Conservation (phyloP, 2,113 vertebrate genomes). For the Notothenia rossii region DNA sequence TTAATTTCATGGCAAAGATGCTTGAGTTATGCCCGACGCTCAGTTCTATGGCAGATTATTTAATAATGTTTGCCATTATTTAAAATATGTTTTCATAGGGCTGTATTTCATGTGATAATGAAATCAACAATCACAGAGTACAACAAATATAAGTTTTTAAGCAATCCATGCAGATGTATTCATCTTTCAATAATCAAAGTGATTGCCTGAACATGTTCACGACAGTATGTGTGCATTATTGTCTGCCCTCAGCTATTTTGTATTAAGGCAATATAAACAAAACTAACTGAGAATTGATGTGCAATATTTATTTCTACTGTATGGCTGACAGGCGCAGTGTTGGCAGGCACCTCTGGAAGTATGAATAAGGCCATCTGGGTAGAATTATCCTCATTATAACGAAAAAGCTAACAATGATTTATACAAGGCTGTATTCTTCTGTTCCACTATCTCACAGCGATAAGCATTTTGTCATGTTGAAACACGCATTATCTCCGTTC, state of each 20-base stretch:
- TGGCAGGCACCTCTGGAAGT: slow-evolving; percentile 59
- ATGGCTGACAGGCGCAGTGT: slow-evolving; percentile 39
- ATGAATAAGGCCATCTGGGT: slow-evolving; percentile 75
- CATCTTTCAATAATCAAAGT: slow-evolving; percentile 11
- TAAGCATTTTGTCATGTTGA: slow-evolving; percentile 68
- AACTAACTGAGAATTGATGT: slow-evolving; percentile 28
- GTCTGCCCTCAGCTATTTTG: slow-evolving; percentile 11
- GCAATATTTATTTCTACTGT: slow-evolving; percentile 27
- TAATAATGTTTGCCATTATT: neutral
- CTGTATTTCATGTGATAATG: neutral
- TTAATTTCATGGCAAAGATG: neutral
- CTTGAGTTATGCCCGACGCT: neutral
- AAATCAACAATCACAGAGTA: neutral
- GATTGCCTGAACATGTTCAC: slow-evolving; percentile 14
- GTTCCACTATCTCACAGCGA: slow-evolving; percentile 69
- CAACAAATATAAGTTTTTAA: neutral
- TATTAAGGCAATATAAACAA: slow-evolving; percentile 19
- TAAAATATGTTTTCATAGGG: neutral
- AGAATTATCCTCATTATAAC: slow-evolving; percentile 76
- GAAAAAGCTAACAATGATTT: slow-evolving; percentile 71
- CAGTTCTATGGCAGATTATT: neutral
- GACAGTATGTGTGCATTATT: slow-evolving; percentile 6
- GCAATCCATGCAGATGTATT: neutral
- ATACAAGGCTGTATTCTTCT: slow-evolving; percentile 51
- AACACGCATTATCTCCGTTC: slow-evolving; percentile 53